phyloP scores from a whole-genome alignment of 2,113 vertebrate species.

The Seriola quinqueradiata region DNA sequence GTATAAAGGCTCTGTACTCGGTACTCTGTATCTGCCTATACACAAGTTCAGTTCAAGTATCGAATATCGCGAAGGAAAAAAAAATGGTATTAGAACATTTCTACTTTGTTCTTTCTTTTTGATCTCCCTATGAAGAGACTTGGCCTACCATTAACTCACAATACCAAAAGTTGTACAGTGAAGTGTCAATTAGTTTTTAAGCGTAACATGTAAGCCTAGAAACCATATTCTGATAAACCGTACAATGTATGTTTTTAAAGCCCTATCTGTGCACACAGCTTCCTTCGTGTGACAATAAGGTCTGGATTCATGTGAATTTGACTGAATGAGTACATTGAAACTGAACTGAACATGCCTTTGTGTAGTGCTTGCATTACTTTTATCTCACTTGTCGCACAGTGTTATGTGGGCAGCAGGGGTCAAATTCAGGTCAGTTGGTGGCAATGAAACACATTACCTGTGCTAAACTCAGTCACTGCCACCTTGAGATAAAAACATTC shows the following conservation, averaged over 20 bases:
- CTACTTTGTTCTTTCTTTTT: background rate
- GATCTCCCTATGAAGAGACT: background rate
- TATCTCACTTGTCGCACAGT: conserved; percentile 41
- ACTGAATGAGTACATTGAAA: conserved; percentile 39
- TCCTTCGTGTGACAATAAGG: conserved; percentile 9
- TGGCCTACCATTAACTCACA: background rate
- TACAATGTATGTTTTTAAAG: conserved; percentile 17
- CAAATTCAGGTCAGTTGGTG: conserved; percentile 27
- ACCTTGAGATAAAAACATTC: background rate
- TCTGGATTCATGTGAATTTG: conserved; percentile 31
- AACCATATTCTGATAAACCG: background rate
- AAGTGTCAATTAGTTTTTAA: background rate
- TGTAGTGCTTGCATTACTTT: conserved; percentile 3
- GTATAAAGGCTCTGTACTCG: no score
- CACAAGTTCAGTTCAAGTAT: no score
- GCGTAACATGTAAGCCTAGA: background rate
- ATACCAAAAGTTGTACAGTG: background rate
- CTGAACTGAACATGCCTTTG: conserved; percentile 37
- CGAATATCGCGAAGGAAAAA: no score
- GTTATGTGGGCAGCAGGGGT: conserved; percentile 13
- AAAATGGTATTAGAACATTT: no score
- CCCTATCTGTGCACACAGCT: conserved; percentile 26
- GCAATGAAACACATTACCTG: conserved; percentile 20
- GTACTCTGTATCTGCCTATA: no score
- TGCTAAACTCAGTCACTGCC: background rate